Conservation (phyloP, 2,113 vertebrate genomes). For the Phyllostomus hastatus region DNA sequence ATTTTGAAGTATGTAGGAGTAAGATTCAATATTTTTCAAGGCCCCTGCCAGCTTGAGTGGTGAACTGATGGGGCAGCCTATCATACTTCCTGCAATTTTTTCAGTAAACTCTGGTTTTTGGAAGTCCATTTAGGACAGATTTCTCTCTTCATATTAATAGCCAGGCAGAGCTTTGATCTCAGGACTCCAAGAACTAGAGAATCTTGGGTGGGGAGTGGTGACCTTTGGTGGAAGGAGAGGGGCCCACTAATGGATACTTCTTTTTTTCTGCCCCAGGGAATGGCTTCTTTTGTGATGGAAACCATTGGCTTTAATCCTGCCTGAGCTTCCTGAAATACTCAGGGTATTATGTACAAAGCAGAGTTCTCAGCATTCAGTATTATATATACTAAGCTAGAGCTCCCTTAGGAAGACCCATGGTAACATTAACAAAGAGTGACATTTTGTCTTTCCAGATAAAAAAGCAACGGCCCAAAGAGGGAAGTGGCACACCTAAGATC, state of each 20-base stretch:
- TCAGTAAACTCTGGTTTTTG: not conserved
- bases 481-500: not conserved
- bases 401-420: not conserved
- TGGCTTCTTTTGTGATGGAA: conserved; percentile 36
- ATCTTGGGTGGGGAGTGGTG: not conserved
- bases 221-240: conserved; percentile 30
- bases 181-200: not conserved
- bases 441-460: not conserved
- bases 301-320: not conserved
- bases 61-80: not conserved
- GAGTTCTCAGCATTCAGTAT: not conserved
- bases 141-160: conserved; percentile 19
- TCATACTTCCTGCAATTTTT: not conserved
- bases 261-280: too few species aligned
- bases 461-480: not conserved
- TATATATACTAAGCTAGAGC: not conserved
- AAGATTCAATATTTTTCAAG: not conserved
- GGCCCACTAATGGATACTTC: not conserved
- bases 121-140: not conserved
- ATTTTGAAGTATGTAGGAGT: not conserved
- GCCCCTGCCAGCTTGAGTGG: too few species aligned
- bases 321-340: not conserved
- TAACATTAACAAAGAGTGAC: not conserved
- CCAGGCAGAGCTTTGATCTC: conserved; percentile 51
- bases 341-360: not conserved